Percentiles rank a stretch among this genome's conserved stretches.
Conservation (phyloP, 1,140 invertebrate genomes). For the Anastrepha obliqua region DNA sequence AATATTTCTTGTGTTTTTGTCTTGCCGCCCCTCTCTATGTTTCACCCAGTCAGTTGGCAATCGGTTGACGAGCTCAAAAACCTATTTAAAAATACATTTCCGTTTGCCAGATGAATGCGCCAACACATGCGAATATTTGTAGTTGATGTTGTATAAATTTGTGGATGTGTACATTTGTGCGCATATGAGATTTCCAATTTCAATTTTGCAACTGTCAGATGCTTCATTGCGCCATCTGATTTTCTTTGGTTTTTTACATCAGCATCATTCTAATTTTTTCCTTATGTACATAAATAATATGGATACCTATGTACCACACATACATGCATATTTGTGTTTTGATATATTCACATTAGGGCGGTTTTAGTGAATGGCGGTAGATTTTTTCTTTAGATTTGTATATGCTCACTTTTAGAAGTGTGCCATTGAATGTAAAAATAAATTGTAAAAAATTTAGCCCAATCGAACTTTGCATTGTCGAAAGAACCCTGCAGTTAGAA, state of each 20-base stretch:
- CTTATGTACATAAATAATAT: neutral
- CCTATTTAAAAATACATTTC: constrained; percentile 33
- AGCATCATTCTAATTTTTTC: neutral
- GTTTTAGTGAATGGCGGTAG: too few species aligned
- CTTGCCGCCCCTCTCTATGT: neutral
- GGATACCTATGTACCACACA: neutral
- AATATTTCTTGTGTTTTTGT: too few species aligned
- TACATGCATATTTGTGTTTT: too few species aligned
- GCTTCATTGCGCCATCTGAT: constrained; percentile 29
- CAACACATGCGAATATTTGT: neutral
- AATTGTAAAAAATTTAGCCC: too few species aligned
- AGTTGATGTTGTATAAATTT: neutral
- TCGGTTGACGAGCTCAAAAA: constrained; percentile 29
- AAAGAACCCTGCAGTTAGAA: too few species aligned
- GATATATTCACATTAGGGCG: too few species aligned
- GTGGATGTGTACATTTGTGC: neutral
- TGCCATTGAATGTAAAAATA: too few species aligned
- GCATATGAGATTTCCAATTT: constrained; percentile 35
- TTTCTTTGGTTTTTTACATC: neutral
- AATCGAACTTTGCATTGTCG: too few species aligned
- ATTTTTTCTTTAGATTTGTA: too few species aligned
- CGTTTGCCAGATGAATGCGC: neutral
- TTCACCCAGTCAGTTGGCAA: neutral
- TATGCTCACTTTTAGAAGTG: too few species aligned
- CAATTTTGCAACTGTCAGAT: constrained; percentile 30